Evolutionary conservation across 2,797 vertebrate species (phyloP), one percentile per base, ranked within the genome.

Genomic region (Cyclopterus lumpus): DNA sequence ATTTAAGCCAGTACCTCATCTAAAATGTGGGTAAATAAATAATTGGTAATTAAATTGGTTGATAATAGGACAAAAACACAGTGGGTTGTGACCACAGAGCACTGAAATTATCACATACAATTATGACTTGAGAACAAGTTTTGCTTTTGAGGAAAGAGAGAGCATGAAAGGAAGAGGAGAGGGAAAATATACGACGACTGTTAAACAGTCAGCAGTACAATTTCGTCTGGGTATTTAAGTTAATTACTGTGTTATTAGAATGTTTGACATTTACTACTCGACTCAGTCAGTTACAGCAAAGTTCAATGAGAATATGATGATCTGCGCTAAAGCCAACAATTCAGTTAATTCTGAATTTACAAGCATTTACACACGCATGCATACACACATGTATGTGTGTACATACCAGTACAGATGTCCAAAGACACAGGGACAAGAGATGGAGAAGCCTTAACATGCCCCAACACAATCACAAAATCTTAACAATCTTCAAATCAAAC

Each of bases 401-500:
- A 67, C 66, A 79, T 77, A 61, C 68, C 49, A 75, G 59, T 54
- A 76, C 34, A 77, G 64, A 86, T 61, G 57, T 79, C 36, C 46
- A 38, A 81, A 76, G 58, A 81, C 58, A 74, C 46, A 0, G 1
- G 65, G 54, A 79, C 61, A 73, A 71, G 79, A n/a, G 71, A 82
- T 75, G 58, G 80, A 81, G 79, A 67, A 77, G 85, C 67, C 75
- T 68, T 60, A 84, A 90, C 93, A 89, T 91, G 95, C 81, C 85
- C 70, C 51, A 71, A 92, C 88, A 87, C 80, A 91, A 89, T 87
- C 82, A 81, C 75, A 40, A 88, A 92, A 93, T 94, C 87, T 87
- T 75, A 87, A 87, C 92, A 85, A 92, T 93, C 91, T 89, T 88
- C 84, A 85, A 89, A 92, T 89, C 65, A 89, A 86, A 91, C 79